Evolutionary conservation across 2,113 vertebrate genomes (phyloP).

Genomic region (Zapornia atra): DNA sequence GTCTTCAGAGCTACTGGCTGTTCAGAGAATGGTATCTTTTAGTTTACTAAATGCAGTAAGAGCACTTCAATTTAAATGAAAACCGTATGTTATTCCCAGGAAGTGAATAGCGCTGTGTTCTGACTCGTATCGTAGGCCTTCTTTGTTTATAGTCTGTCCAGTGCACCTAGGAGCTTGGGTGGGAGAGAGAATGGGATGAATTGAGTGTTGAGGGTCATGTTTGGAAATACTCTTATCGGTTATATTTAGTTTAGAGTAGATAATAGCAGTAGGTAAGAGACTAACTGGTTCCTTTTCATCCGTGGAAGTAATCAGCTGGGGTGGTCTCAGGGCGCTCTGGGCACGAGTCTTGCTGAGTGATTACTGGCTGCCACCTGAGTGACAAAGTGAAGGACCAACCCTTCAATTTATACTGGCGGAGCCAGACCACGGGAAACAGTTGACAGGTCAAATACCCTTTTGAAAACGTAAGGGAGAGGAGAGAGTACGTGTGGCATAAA

Average conservation of each 20-base stretch:
- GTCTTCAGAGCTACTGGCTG: background rate
- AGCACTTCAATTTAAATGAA: background rate
- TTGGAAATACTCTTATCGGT: background rate
- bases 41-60: background rate
- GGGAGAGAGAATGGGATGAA: background rate
- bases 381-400: slow-evolving; percentile 75
- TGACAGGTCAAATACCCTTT: slow-evolving; percentile 68
- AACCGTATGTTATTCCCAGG: background rate
- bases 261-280: slow-evolving; percentile 71
- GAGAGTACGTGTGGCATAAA: background rate
- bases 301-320: slow-evolving; percentile 75
- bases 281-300: slow-evolving; percentile 76
- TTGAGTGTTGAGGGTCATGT: background rate
- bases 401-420: slow-evolving; percentile 68
- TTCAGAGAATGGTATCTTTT: background rate
- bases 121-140: background rate
- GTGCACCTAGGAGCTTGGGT: background rate
- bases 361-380: slow-evolving; percentile 73
- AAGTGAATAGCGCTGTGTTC: background rate
- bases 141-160: background rate
- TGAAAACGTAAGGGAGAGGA: slow-evolving; percentile 30
- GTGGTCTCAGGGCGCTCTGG: slow-evolving; percentile 72
- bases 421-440: slow-evolving; percentile 66
- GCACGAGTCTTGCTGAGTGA: slow-evolving; percentile 69
- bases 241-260: slow-evolving; percentile 55